Evolutionary conservation across 2,113 vertebrate species (phyloP).

Genomic region (Nerophis ophidion): DNA sequence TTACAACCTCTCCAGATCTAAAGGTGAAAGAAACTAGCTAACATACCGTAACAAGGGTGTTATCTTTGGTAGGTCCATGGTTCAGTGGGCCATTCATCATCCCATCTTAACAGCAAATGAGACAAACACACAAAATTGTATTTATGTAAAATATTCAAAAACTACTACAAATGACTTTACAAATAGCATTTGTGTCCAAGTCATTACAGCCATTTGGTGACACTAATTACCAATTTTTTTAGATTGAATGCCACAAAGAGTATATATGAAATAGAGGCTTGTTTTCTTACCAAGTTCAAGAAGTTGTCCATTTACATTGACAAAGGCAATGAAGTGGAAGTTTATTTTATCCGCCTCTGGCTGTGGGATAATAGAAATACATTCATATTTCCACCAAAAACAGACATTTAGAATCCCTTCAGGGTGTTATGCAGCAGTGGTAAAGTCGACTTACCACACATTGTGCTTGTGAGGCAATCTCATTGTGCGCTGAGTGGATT

Average conservation of each 20-base stretch:
- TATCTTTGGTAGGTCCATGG: constrained; percentile 80
- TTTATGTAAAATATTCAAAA: no score
- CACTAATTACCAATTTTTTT: background rate
- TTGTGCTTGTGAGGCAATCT: constrained; percentile 84
- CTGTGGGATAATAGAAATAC: constrained; percentile 50
- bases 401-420: background rate
- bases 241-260: background rate
- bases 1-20: background rate
- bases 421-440: background rate
- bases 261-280: background rate
- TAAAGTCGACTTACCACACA: constrained; percentile 77
- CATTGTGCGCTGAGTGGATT: constrained; percentile 85
- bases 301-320: constrained; percentile 82
- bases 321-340: constrained; percentile 94
- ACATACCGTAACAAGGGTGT: constrained; percentile 78
- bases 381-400: background rate
- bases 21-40: background rate
- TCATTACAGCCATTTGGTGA: no score
- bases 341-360: constrained; percentile 84
- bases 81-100: constrained; percentile 82
- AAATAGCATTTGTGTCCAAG: background rate
- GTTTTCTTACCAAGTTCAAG: constrained; percentile 84
- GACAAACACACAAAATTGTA: background rate
- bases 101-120: constrained; percentile 75
- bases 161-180: background rate